Percentiles rank a stretch among this genome's conserved stretches.
Evolutionary conservation across 2,888 invertebrate species (phyloP).

Genomic region (Ramazzottius varieornatus): DNA sequence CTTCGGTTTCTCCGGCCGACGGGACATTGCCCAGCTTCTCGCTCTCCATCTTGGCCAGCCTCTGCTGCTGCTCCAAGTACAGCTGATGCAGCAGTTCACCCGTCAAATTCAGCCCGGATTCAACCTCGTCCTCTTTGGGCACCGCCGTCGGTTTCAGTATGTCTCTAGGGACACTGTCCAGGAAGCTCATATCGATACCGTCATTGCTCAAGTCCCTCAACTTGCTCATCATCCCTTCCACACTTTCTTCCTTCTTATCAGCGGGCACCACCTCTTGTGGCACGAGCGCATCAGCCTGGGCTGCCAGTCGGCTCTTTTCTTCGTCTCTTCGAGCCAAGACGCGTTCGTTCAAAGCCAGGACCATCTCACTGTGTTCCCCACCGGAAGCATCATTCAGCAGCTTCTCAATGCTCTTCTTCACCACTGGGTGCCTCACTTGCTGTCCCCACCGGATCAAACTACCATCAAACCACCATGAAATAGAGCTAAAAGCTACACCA

Average conservation of each 20-base stretch:
- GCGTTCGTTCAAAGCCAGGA: background rate
- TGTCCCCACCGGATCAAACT: background rate
- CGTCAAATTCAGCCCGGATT: background rate
- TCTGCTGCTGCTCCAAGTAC: background rate
- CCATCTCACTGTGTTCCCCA: background rate
- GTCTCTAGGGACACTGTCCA: background rate
- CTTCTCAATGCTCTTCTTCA: background rate
- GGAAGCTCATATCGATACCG: background rate
- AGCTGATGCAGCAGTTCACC: background rate
- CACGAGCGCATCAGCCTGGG: background rate
- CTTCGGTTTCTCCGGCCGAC: background rate
- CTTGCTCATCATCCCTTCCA: background rate
- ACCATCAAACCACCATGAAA: background rate
- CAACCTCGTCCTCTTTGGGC: background rate
- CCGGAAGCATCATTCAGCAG: background rate
- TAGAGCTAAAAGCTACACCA: background rate
- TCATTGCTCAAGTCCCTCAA: background rate
- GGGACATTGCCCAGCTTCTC: background rate
- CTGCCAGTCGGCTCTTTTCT: background rate
- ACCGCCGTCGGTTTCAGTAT: background rate
- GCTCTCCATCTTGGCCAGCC: background rate
- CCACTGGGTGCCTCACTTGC: slow-evolving; percentile 1
- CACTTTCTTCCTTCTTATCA: no score
- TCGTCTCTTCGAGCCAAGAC: background rate
- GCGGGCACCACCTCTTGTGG: background rate